These are phyloP conservation scores for Platynereis dumerilii DNA, from an alignment of 2,888 invertebrate genomes.

Conservation along the genomic window DNA sequence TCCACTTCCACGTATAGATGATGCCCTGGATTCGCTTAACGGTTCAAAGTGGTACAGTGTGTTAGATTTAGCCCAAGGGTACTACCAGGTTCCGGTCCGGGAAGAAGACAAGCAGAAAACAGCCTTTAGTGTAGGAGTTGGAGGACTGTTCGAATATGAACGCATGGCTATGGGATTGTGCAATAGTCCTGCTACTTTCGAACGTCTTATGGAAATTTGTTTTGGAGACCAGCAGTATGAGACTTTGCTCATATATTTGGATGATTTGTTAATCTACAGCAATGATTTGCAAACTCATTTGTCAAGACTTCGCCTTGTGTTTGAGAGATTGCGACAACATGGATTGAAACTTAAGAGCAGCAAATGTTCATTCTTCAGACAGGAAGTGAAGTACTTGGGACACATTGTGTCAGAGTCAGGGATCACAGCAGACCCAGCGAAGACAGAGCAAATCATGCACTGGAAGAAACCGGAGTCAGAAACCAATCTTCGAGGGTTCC, in stretches of 20 bases:
- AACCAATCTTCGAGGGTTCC: constrained; percentile 14
- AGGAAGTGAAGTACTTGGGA: constrained; percentile 24
- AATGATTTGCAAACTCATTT: constrained; percentile 28
- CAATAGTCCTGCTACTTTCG: constrained; percentile 40
- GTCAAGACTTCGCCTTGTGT: constrained; percentile 27
- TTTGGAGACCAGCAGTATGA: constrained; percentile 30
- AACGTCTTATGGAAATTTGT: constrained; percentile 37
- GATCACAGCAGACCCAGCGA: constrained; percentile 18
- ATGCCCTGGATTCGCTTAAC: constrained; percentile 32
- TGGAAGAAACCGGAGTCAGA: constrained; percentile 13
- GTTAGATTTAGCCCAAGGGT: constrained; percentile 38
- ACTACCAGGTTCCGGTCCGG: constrained; percentile 41
- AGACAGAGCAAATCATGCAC: constrained; percentile 9
- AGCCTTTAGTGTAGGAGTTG: constrained; percentile 35
- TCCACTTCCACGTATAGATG: constrained; percentile 32
- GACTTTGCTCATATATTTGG: constrained; percentile 35
- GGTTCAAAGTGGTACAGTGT: constrained; percentile 36
- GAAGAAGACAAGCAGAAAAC: constrained; percentile 36
- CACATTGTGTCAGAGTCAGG: constrained; percentile 20
- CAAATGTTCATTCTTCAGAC: constrained; percentile 37
- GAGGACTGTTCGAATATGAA: constrained; percentile 34
- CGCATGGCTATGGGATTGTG: constrained; percentile 34
- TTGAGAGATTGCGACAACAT: neutral
- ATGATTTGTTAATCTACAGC: constrained; percentile 38
- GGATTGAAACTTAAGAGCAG: constrained; percentile 38